phyloP scores from a whole-genome alignment of 1,140 invertebrate species.

The Nylanderia fulva region DNA sequence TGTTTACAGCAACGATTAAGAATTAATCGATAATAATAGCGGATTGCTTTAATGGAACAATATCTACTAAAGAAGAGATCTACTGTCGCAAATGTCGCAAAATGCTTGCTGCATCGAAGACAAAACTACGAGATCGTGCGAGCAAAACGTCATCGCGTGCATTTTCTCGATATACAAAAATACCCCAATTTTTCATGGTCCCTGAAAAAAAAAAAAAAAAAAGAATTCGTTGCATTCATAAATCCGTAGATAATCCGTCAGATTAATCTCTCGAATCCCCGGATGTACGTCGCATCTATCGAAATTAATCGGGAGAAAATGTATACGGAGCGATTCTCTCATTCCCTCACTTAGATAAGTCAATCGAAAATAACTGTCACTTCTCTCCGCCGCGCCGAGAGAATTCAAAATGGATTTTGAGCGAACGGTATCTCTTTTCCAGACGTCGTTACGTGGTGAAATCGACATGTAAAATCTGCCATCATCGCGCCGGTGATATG shows the following conservation, averaged over 20 bases:
- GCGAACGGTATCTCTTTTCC: slow-evolving; percentile 23
- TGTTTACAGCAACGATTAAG: slow-evolving; percentile 1
- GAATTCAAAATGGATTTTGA: slow-evolving; percentile 51
- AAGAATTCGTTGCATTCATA: not conserved
- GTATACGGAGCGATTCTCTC: slow-evolving; percentile 5
- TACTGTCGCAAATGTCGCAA: slow-evolving; percentile 3
- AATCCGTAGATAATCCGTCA: slow-evolving; percentile 14
- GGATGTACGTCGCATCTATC: not conserved
- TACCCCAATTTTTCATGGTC: not conserved
- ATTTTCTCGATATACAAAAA: not conserved
- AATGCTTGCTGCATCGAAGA: not conserved
- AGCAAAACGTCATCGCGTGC: slow-evolving; percentile 9
- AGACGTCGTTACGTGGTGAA: slow-evolving; percentile 15
- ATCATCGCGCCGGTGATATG: not conserved
- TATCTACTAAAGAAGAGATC: slow-evolving; percentile 1
- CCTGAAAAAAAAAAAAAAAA: too few species aligned
- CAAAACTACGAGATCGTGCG: not conserved
- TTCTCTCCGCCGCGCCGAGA: not conserved
- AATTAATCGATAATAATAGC: slow-evolving; percentile 13
- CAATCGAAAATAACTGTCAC: slow-evolving; percentile 25
- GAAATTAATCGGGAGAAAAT: slow-evolving; percentile 40
- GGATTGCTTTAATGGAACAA: not conserved
- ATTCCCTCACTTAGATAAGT: not conserved
- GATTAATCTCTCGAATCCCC: not conserved
- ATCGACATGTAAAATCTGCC: slow-evolving; percentile 27